Evolutionary conservation across 1,140 invertebrate species (phyloP).

Genomic region (Bicyclus anynana): DNA sequence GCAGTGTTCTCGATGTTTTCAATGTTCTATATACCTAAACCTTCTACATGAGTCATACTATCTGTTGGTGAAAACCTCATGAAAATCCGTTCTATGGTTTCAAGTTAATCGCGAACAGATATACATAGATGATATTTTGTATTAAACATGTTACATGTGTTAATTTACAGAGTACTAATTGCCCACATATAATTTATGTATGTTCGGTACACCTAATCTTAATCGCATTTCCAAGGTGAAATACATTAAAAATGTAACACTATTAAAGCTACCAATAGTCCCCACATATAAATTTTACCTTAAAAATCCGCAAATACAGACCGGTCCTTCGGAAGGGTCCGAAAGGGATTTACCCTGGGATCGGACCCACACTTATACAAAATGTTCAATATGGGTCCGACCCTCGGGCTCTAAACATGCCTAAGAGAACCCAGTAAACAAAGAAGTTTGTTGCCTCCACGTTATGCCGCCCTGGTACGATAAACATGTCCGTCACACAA

Average conservation of each 20-base stretch:
- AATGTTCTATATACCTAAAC: no score
- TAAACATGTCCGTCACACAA: slow-evolving; percentile 12
- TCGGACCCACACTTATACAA: slow-evolving; percentile 74
- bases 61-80: no score
- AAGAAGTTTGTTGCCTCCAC: slow-evolving; percentile 62
- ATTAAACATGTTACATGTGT: no score
- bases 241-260: slow-evolving; percentile 41
- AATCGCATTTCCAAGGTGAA: background rate
- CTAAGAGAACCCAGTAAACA: slow-evolving; percentile 63
- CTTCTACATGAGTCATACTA: no score
- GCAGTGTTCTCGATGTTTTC: no score
- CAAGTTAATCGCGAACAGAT: no score
- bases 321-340: slow-evolving; percentile 63
- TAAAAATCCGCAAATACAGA: slow-evolving; percentile 75
- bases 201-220: background rate
- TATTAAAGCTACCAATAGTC: slow-evolving; percentile 30
- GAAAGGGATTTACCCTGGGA: slow-evolving; percentile 73
- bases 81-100: no score
- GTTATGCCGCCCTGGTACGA: slow-evolving; percentile 35
- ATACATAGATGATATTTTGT: no score
- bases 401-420: slow-evolving; percentile 57
- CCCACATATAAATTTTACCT: slow-evolving; percentile 74
- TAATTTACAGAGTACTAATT: no score
- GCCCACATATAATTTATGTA: no score
- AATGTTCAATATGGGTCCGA: slow-evolving; percentile 71